Base-by-base conservation (phyloP, 1,140 invertebrate genomes). In the Apis dorsata region DNA sequence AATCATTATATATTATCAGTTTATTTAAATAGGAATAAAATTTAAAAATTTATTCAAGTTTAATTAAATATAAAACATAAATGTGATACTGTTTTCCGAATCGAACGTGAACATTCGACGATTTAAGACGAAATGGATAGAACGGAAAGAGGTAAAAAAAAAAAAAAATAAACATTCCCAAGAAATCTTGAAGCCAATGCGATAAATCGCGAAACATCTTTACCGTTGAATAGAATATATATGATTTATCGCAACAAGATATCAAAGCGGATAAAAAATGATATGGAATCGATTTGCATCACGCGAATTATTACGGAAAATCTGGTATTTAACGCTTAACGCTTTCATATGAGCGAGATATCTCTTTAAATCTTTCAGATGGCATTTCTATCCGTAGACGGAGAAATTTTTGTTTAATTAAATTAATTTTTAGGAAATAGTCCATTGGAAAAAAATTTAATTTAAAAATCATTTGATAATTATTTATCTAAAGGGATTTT, bases 171-270 rank as follows among this genome's bases (percentile, higher is more conserved):
- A 24, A 19, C 21, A 12, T 68, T 19, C 1, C 21, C 19, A 34
- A 34, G 28, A 68, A 68, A 44, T 15, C 17, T 28, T 44, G 15
- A 19, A 12, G 53, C 28, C 10, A 59, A 34, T 17, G 53, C 55
- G 55, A 73, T 44, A 73, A 59, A 73, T 60, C 71, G 28, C 8
- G 1, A 51, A 28, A 73, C 34, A 55, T 73, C 21, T 74, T 44
- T 13, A 9, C 24, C 13, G 13, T 34, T 10, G 57, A 60, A 60
- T 21, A n/a, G 34, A 28, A 44, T 44, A 44, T 34, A 21, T 69
- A 51, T 73, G 71, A 59, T 73, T 73, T 73, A 59, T 57, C 55
- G 71, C 7, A n/a, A 49, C 51, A 44, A 55, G 28, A 73, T 73
- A 73, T 73, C 28, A 24, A 57, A 1, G 8, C 1, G 55, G 55